Conservation (phyloP, 1,140 invertebrate species). For the Varroa destructor region DNA sequence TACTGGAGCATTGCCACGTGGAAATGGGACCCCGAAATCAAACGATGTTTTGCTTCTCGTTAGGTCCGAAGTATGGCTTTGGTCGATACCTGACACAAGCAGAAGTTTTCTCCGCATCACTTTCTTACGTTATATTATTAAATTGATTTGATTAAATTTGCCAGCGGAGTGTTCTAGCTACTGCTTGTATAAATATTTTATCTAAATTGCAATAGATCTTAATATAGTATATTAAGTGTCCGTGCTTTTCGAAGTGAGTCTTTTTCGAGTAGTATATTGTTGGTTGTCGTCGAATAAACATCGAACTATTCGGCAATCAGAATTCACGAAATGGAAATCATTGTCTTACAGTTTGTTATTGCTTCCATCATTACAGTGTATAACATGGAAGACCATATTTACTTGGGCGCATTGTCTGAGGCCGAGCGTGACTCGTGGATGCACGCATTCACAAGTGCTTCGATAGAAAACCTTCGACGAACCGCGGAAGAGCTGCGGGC, state of each 20-base stretch:
- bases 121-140: too few species aligned
- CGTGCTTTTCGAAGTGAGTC: too few species aligned
- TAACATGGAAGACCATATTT: conserved; percentile 52
- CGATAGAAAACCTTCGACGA: conserved; percentile 5
- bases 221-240: too few species aligned
- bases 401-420: conserved; percentile 61
- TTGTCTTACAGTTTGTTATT: conserved; percentile 28
- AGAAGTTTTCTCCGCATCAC: too few species aligned
- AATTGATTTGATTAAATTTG: too few species aligned
- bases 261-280: too few species aligned
- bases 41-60: conserved; percentile 53
- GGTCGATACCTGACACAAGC: too few species aligned
- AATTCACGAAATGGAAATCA: neutral
- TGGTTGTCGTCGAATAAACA: neutral
- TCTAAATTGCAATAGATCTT: too few species aligned
- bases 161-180: too few species aligned
- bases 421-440: conserved; percentile 72
- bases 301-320: neutral
- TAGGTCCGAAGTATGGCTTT: conserved; percentile 45
- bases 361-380: conserved; percentile 47
- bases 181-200: too few species aligned
- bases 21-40: conserved; percentile 48
- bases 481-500: conserved; percentile 17
- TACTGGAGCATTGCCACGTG: conserved; percentile 70
- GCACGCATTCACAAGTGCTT: conserved; percentile 48